Conservation (phyloP, 1,140 invertebrate genomes). For the Hirudo medicinalis region DNA sequence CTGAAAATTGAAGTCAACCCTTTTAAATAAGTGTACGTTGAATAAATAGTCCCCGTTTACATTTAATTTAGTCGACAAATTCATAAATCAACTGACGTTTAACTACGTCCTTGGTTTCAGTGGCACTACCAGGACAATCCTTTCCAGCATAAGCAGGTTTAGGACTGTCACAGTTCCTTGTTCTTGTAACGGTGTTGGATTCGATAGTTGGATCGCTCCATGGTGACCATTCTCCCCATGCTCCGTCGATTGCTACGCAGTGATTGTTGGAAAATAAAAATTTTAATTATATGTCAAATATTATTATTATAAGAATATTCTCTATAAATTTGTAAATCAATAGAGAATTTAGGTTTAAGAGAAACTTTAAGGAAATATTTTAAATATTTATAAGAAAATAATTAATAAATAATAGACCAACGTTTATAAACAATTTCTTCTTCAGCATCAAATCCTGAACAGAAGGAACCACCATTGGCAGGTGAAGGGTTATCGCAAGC, state of each 20-base stretch:
- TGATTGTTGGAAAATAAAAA: neutral
- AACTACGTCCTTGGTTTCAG: conserved; percentile 7
- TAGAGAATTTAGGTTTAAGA: no score
- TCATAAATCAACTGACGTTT: no score
- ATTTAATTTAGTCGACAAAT: no score
- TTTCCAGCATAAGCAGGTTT: conserved; percentile 37
- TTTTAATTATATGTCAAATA: no score
- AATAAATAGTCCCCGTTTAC: no score
- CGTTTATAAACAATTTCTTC: conserved; percentile 1
- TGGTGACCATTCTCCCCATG: conserved; percentile 26
- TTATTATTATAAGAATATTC: no score
- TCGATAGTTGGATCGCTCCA: conserved; percentile 27
- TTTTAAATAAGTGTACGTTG: no score
- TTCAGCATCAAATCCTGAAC: neutral
- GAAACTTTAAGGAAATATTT: no score
- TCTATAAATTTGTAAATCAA: no score
- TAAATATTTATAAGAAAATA: no score
- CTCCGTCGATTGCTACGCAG: conserved; percentile 24
- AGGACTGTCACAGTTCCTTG: conserved; percentile 39
- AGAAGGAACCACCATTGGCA: conserved; percentile 13
- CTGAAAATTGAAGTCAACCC: neutral
- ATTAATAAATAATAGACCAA: no score
- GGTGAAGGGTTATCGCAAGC: conserved; percentile 15
- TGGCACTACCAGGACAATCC: conserved; percentile 22
- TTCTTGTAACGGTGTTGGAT: conserved; percentile 35